phyloP scores from a whole-genome alignment of 2,113 vertebrate species.

The Xenopus borealis region DNA sequence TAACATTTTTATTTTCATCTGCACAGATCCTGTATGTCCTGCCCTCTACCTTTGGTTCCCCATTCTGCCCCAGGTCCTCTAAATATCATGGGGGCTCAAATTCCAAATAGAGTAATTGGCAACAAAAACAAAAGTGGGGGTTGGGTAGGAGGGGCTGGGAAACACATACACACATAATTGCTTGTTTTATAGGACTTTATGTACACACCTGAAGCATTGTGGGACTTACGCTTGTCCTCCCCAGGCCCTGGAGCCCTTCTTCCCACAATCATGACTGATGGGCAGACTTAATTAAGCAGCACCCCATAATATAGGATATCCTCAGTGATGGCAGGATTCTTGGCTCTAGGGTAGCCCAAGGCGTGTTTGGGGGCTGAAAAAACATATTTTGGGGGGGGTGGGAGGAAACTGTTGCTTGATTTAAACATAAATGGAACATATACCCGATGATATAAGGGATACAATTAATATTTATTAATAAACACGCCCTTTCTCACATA shows the following conservation, averaged over 20 bases:
- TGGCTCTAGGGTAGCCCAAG: no score
- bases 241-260: not conserved
- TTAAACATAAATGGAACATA: not conserved
- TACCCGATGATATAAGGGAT: not conserved
- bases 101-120: not conserved
- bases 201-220: constrained; percentile 16
- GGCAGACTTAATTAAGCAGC: not conserved
- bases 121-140: not conserved
- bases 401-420: not conserved
- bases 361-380: no score
- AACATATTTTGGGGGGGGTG: not conserved
- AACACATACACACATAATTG: constrained; percentile 17
- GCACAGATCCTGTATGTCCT: not conserved
- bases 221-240: not conserved
- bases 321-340: not conserved
- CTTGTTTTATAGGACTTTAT: constrained; percentile 40
- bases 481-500: no score
- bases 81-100: not conserved
- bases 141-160: not conserved
- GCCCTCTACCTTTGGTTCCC: not conserved
- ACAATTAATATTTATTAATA: no score
- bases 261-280: not conserved
- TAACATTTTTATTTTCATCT: constrained; percentile 28
- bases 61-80: not conserved
- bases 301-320: not conserved